Evolutionary conservation across 2,888 invertebrate species (phyloP), one percentile per base, ranked within the genome.

Genomic region (Aspidapion aeneum): DNA sequence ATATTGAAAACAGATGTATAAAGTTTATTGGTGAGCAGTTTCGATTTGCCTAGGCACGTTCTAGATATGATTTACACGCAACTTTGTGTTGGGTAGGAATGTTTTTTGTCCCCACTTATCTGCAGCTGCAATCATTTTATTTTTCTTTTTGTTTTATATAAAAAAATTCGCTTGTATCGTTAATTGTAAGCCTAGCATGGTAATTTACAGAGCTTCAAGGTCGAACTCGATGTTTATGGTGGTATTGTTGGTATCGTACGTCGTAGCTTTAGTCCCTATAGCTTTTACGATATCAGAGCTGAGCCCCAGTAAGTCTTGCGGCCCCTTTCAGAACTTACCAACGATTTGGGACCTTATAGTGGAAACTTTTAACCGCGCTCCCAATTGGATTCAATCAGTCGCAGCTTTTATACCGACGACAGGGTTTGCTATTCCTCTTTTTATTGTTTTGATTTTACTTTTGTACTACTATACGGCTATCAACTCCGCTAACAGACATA

Each of bases 191-290:
- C 93, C 93, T 0, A 88, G 91, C 0, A 86, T 89, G 0, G 82
- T 89, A 0, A 73, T 79, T 17, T 92, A 93, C 74, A 85, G 90
- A 58, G 91, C 93, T 1, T 93, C 93, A 0, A 86, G 90, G 64
- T 92, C 93, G 0, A 91, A 93, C 72, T 90, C 93, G 0, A 81
- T 94, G 62, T 95, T 94, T 77, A 93, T 94, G 90, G 85, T 90
- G 0, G 89, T 94, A 0, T 77, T 94, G 1, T 77, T 95, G 0
- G 74, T 94, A 0, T 91, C 93, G 0, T 93, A 90, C 69, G 81
- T 89, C 1, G 83, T 90, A 12, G 88, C 90, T 0, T 82, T 90
- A 9, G 77, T 87, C 0, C 91, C 93, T 0, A 84, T 93, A 0
- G 88, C 88, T 0, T 92, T 89, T 77, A 86, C 90, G 0, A 83